Evolutionary conservation across 1,140 invertebrate species (phyloP), one percentile per base, ranked within the genome.

Genomic region (Nilaparvata lugens): DNA sequence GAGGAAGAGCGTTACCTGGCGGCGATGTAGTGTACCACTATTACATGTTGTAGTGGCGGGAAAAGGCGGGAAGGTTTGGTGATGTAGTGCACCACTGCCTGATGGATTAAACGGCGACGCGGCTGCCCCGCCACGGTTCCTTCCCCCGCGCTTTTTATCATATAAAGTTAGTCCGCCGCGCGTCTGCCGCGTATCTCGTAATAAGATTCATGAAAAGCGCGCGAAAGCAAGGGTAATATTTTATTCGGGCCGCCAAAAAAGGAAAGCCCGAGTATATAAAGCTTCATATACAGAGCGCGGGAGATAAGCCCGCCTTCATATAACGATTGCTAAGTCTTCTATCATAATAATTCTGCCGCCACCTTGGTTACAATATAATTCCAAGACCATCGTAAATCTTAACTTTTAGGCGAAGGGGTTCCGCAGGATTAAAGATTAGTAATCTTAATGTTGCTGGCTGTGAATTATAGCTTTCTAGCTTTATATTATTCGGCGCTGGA

Each of bases 381-480:
- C 79, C 78, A 75, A 71, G 72, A 71, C 65, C 72, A 73, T 78
- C 79, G 77, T 83, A 83, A 83, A 83, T 83, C 81, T 83, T 80
- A 82, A 82, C 78, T 82, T 83, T 81, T 80, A 80, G 79, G 76
- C 77, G 77, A 74, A 73, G 73, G 70, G 71, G 70, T 73, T 67
- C 67, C 67, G 68, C 68, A 72, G 81, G 81, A 83, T 83, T 83
- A 83, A 82, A 83, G 81, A 83, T 83, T 80, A 83, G 80, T 82
- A 82, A 83, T 83, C 81, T 83, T 80, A 80, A 77, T 77, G 78
- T 65, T 63, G 61, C 38, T 48, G 18, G 21, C 52, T 56, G 66
- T 69, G 68, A 69, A 62, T 68, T 69, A 69, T 69, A 59, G 62
- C 66, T 65, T 64, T 60, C 63, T 64, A 64, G 65, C 45, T 48